phyloP scores from a whole-genome alignment of 2,888 invertebrate species.

The Drosophila quinaria region DNA sequence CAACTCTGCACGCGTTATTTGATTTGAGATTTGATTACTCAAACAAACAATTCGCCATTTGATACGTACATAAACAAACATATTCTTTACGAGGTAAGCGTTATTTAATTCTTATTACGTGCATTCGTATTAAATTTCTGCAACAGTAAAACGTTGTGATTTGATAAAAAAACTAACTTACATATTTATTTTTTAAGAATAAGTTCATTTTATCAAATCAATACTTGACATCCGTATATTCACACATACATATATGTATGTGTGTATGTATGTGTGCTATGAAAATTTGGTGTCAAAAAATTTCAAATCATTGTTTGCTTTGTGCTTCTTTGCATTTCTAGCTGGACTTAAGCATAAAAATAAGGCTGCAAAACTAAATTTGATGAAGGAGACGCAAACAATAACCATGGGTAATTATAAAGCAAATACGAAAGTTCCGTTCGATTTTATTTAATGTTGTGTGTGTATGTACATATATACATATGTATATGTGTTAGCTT shows the following conservation, averaged over 20 bases:
- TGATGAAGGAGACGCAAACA: background rate
- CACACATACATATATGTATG: background rate
- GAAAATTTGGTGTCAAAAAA: background rate
- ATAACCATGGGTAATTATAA: slow-evolving; percentile 12
- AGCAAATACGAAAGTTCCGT: background rate
- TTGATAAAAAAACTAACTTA: no score
- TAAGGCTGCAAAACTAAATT: background rate
- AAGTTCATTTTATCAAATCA: background rate
- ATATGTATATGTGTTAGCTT: slow-evolving; percentile 3
- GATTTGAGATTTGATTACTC: background rate
- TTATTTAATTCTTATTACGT: background rate
- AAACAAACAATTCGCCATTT: slow-evolving; percentile 2
- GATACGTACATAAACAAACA: background rate
- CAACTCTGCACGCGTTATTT: background rate
- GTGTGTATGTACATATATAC: background rate
- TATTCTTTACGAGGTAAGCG: slow-evolving; percentile 1
- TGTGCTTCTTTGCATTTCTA: background rate
- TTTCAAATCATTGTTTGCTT: background rate
- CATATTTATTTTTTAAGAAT: no score
- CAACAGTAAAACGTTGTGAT: background rate
- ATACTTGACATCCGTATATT: no score
- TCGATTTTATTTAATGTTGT: background rate
- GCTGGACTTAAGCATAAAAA: background rate
- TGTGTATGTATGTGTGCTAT: background rate
- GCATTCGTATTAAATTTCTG: background rate